Conservation (phyloP, 2,888 invertebrate species). For the Habrosyne pyritoides region DNA sequence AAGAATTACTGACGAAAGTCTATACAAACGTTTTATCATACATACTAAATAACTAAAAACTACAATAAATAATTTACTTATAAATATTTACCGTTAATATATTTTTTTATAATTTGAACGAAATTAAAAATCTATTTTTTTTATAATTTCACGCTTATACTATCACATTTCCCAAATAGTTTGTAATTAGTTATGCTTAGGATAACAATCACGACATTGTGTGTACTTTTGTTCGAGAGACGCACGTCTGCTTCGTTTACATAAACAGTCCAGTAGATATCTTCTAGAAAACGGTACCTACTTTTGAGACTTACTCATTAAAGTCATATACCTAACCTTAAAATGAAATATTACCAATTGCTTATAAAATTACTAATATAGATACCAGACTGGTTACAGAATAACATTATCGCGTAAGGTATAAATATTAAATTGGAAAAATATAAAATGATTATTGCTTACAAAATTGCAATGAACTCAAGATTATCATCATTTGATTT, state of each 20-base stretch:
- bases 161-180: neutral
- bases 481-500: no score
- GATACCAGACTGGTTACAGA: no score
- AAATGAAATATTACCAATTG: neutral
- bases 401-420: no score
- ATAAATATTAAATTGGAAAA: no score
- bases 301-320: neutral
- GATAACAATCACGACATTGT: slow-evolving; percentile 3
- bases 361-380: no score
- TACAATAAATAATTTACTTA: neutral
- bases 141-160: neutral
- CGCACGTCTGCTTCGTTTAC: neutral
- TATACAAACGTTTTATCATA: neutral
- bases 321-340: neutral
- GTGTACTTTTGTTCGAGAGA: neutral
- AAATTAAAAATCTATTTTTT: neutral
- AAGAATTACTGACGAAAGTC: neutral
- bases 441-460: no score
- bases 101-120: no score
- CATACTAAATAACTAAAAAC: neutral
- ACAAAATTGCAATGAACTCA: no score
- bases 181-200: slow-evolving; percentile 2
- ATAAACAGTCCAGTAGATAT: neutral
- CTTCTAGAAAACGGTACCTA: neutral
- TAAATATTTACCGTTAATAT: neutral